phyloP scores from a whole-genome alignment of 53 echinoderm and acorn worm species.

The Temnopleurus reevesii region DNA sequence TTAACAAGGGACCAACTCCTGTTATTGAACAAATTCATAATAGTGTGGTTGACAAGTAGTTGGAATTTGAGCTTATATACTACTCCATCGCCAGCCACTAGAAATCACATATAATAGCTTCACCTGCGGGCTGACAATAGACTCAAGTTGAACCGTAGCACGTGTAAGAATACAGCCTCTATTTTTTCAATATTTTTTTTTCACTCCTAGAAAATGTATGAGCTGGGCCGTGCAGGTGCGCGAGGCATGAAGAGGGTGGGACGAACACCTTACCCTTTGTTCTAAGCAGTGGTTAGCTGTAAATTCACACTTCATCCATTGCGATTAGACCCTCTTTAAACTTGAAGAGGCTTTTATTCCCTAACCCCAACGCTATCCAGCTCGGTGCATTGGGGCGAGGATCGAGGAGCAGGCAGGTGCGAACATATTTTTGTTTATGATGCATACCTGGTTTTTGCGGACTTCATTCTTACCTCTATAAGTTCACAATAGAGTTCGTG shows the following conservation, averaged over 20 bases:
- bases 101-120: constrained; percentile 14
- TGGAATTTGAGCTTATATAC: not conserved
- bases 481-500: constrained; percentile 27
- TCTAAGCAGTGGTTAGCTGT: not conserved
- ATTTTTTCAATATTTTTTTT: not conserved
- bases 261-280: not conserved
- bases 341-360: constrained; percentile 26
- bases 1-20: not conserved
- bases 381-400: not conserved
- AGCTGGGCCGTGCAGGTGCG: constrained; percentile 3
- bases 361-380: not conserved
- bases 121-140: not conserved
- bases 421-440: not conserved
- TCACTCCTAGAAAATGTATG: not conserved
- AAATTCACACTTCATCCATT: not conserved
- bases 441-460: not conserved
- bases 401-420: constrained; percentile 23
- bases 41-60: not conserved
- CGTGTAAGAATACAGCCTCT: not conserved
- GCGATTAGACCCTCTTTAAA: constrained; percentile 37
- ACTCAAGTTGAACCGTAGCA: constrained; percentile 5
- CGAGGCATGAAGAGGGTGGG: not conserved
- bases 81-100: not conserved
- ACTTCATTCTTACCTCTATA: not conserved
- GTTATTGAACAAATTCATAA: not conserved